A percentile compares a stretch with the other conserved stretches of the same genome.
Conservation (phyloP, 2,113 vertebrate genomes). For the Opisthocomus hoazin region DNA sequence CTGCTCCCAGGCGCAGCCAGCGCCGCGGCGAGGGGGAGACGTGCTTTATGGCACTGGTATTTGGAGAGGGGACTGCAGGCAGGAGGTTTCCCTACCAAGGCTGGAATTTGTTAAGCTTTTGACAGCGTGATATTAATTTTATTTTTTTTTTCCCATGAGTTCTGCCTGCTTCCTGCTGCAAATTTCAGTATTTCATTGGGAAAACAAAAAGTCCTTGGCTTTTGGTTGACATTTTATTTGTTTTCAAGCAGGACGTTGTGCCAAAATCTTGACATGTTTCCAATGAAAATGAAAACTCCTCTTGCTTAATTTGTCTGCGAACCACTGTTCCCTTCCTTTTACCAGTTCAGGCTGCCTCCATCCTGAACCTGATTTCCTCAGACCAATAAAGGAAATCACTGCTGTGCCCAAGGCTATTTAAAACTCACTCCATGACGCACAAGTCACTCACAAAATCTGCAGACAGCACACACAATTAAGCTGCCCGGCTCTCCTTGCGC, state of each 20-base stretch:
- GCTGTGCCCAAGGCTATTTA: not conserved
- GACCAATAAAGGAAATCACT: not conserved
- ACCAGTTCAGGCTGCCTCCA: not conserved
- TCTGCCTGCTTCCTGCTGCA: not conserved
- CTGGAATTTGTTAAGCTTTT: not conserved
- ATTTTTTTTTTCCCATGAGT: not conserved
- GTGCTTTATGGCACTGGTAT: not conserved
- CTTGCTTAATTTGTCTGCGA: not conserved
- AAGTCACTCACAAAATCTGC: not conserved
- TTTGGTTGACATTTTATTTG: not conserved
- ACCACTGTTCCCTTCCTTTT: not conserved
- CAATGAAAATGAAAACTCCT: not conserved
- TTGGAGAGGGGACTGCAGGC: not conserved
- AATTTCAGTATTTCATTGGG: not conserved
- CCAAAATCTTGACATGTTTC: not conserved
- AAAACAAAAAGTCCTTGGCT: not conserved
- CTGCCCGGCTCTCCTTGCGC: not conserved
- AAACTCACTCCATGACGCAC: not conserved
- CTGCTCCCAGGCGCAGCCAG: not conserved
- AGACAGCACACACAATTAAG: not conserved
- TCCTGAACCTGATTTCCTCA: not conserved
- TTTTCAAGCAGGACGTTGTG: not conserved
- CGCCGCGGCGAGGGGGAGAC: rapidly evolving
- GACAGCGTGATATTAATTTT: not conserved
- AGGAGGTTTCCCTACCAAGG: not conserved